Percentiles rank a stretch among this genome's conserved stretches.
These are phyloP conservation scores for Lottia scabra DNA, from an alignment of 2,888 invertebrate genomes.

Conservation along the genomic window DNA sequence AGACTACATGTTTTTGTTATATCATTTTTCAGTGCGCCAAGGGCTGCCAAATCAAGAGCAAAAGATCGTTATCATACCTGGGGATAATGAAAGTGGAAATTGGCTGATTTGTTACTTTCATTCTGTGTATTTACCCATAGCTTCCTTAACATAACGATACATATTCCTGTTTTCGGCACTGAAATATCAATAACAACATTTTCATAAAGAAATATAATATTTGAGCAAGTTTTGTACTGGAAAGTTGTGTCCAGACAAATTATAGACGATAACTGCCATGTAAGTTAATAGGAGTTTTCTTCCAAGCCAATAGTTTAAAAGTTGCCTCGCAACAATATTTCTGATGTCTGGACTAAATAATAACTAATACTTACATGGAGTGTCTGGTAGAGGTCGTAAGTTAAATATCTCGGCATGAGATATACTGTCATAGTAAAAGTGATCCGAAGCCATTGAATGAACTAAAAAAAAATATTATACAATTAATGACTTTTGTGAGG, in stretches of 20 bases:
- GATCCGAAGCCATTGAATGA: neutral
- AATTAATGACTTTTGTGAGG: no score
- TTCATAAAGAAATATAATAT: no score
- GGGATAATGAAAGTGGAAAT: slow-evolving; percentile 56
- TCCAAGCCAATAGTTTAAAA: no score
- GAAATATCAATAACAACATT: neutral
- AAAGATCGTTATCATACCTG: slow-evolving; percentile 45
- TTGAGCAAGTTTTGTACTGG: no score
- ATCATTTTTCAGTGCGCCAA: no score
- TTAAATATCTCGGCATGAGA: neutral
- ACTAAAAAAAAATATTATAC: neutral
- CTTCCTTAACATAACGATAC: slow-evolving; percentile 51
- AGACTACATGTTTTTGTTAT: no score
- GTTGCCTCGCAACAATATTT: no score
- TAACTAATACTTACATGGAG: neutral
- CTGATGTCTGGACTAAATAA: no score
- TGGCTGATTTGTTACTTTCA: slow-evolving; percentile 46
- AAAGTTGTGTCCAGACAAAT: no score
- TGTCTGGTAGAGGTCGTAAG: neutral
- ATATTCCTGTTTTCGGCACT: neutral
- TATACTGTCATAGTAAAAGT: slow-evolving; percentile 13
- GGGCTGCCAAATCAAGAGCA: no score
- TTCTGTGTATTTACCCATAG: slow-evolving; percentile 54
- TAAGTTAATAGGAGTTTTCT: no score
- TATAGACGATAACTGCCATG: no score